Evolutionary conservation across 2,888 invertebrate genomes (phyloP), one percentile per base, ranked within the genome.

Genomic region (Oligia strigilis): DNA sequence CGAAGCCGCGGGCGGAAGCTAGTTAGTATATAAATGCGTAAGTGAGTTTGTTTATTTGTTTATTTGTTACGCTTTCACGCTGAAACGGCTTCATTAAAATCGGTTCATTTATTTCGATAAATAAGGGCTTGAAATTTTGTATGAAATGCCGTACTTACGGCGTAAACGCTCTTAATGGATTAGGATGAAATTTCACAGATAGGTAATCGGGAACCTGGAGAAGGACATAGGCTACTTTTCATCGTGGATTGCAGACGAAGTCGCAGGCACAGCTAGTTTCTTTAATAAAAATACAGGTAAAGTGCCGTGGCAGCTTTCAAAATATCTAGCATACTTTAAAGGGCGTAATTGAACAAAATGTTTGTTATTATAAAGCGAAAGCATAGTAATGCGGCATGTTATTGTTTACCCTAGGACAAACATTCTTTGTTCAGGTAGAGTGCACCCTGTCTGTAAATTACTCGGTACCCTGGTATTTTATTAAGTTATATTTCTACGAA

Each of bases 381-480:
- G 46, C 36, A 9, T 46, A 78, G 17, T 17, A 64, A 80, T 46
- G 64, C 52, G 19, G 13, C 71, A 36, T 36, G 36, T 62, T 52
- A 62, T 79, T 78, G 11, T n/a, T 43, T 19, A 40, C 36, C 36
- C 29, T 49, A 66, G 17, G 3, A 66, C 58, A 43, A 49, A 29
- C 17, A 8, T 58, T 49, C 29, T 66, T 80, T 64, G 81, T 65
- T 65, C 43, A 77, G 11, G 46, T 46, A 17, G 3, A 79, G 49
- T 60, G 66, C 40, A 52, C 4, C 46, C 23, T 72, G 55, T 79
- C 40, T 58, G 17, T 43, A 52, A 67, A 67, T 49, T 9, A 17
- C 2, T n/a, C 13, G 13, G 23, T 58, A 60, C 49, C 49, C 60
- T 74, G 52, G 75, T n/a, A 75, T n/a, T 52, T 80, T 81, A 67